Percentiles rank a stretch among this genome's conserved stretches.
Evolutionary conservation across 1,140 invertebrate genomes (phyloP).

Genomic region (Macrosteles quadrilineatus): DNA sequence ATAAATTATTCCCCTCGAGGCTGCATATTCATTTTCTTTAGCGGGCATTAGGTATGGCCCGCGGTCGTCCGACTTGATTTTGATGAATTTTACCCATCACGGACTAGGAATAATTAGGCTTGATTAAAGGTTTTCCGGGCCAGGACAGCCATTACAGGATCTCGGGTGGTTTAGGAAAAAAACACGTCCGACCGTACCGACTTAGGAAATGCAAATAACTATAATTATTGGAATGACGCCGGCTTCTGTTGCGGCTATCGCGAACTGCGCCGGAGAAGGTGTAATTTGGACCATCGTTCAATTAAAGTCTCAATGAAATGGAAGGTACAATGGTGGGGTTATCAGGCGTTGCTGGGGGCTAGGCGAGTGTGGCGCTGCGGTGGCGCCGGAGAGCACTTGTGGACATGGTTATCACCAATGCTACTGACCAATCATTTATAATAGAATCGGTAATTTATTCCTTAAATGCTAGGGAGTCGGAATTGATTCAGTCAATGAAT

Average conservation of each 20-base stretch:
- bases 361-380: too few species aligned
- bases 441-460: too few species aligned
- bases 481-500: too few species aligned
- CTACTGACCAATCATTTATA: too few species aligned
- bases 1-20: constrained; percentile 7
- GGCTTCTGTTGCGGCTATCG: constrained; percentile 19
- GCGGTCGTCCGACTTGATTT: background rate
- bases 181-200: constrained; percentile 13
- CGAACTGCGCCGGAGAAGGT: constrained; percentile 1
- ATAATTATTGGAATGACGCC: constrained; percentile 25
- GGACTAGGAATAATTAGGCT: constrained; percentile 21
- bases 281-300: constrained; percentile 19
- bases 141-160: constrained; percentile 14
- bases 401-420: too few species aligned
- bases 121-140: constrained; percentile 23
- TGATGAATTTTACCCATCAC: constrained; percentile 24
- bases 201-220: constrained; percentile 27
- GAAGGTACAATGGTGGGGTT: background rate
- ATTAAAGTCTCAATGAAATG: constrained; percentile 24
- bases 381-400: too few species aligned
- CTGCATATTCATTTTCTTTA: background rate
- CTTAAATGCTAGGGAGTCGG: too few species aligned
- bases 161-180: constrained; percentile 20
- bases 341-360: too few species aligned
- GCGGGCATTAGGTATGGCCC: background rate